Evolutionary conservation across 2,888 invertebrate species (phyloP).

Genomic region (Erebia ligea): DNA sequence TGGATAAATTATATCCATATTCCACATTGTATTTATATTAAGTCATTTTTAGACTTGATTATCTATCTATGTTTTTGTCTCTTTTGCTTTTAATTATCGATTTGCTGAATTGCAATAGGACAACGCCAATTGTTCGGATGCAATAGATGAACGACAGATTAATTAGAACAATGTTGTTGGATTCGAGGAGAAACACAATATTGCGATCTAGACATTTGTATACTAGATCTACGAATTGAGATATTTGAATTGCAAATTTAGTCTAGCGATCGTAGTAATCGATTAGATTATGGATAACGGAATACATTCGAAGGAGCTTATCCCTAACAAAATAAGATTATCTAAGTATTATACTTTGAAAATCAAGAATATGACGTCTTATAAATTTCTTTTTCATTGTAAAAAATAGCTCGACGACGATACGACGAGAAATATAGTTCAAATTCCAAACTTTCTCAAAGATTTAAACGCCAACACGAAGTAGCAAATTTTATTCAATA

Average conservation of each 20-base stretch:
- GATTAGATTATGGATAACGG: slow-evolving; percentile 16
- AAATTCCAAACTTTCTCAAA: slow-evolving; percentile 1
- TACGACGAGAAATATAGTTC: neutral
- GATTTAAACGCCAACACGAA: neutral
- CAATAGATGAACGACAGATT: slow-evolving; percentile 43
- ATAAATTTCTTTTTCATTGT: neutral
- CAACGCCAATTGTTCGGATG: slow-evolving; percentile 10
- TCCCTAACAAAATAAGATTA: neutral
- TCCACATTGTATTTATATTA: neutral
- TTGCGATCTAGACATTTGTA: slow-evolving; percentile 62
- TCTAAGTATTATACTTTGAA: neutral
- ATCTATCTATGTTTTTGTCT: neutral
- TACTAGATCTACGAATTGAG: slow-evolving; percentile 51
- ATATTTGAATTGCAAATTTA: slow-evolving; percentile 66
- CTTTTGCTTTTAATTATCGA: neutral
- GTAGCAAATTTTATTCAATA: slow-evolving; percentile 6
- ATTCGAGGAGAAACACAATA: slow-evolving; percentile 52
- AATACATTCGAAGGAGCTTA: neutral
- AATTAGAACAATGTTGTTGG: slow-evolving; percentile 62
- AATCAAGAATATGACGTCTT: neutral
- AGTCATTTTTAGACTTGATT: neutral
- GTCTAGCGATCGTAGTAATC: slow-evolving; percentile 28
- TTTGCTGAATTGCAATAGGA: slow-evolving; percentile 12
- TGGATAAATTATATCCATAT: too few relatives aligned
- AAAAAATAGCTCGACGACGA: too few relatives aligned